phyloP scores from a whole-genome alignment of 2,888 invertebrate genomes.

The Heteropelma amictum region DNA sequence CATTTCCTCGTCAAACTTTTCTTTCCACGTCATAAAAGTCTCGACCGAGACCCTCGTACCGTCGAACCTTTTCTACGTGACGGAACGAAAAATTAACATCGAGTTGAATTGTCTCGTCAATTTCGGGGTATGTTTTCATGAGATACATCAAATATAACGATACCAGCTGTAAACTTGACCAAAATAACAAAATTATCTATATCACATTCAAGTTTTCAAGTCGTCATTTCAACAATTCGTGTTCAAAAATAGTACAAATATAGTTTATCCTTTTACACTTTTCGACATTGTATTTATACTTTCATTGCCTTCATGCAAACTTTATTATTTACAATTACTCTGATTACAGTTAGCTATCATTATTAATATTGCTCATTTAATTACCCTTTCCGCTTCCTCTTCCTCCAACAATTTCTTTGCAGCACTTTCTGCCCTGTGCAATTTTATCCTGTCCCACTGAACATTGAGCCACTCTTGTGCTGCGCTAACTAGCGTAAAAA shows the following conservation, averaged over 20 bases:
- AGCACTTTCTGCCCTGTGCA: conserved; percentile 84
- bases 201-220: no score
- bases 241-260: no score
- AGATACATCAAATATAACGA: no score
- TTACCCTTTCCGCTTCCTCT: conserved; percentile 93
- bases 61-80: conserved; percentile 91
- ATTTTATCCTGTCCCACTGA: conserved; percentile 89
- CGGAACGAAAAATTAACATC: conserved; percentile 3
- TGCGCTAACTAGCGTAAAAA: conserved; percentile 95
- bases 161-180: no score
- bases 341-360: background rate
- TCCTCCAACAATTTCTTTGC: conserved; percentile 84
- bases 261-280: no score
- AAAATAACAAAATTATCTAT: no score
- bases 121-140: background rate
- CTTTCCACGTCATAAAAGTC: conserved; percentile 96
- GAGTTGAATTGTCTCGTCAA: background rate
- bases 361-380: background rate
- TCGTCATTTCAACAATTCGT: no score
- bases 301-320: no score
- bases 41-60: conserved; percentile 97
- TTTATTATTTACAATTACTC: no score
- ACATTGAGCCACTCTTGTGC: conserved; percentile 95
- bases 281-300: no score
- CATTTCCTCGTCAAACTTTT: conserved; percentile 94